Evolutionary conservation across 2,113 vertebrate species (phyloP).

Genomic region (Poecilia latipinna): DNA sequence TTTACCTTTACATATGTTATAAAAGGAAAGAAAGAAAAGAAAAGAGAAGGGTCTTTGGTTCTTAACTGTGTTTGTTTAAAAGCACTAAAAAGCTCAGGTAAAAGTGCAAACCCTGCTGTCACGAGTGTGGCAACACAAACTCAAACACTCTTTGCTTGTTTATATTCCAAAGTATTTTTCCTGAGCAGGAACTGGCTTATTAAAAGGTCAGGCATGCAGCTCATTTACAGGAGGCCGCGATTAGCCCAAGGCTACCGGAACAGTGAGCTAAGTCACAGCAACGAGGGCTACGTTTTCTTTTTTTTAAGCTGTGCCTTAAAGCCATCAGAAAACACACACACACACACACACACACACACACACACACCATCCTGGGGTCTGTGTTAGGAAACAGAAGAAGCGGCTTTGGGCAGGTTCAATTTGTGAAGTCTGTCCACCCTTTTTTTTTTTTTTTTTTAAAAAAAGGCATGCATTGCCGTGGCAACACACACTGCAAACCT

Average conservation of each 20-base stretch:
- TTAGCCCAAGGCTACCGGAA: neutral
- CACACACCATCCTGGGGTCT: slow-evolving; percentile 20
- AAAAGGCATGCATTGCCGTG: neutral
- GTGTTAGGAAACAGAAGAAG: neutral
- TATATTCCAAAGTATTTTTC: slow-evolving; percentile 32
- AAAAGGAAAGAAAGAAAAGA: neutral
- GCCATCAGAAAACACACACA: slow-evolving; percentile 1
- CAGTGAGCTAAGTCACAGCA: slow-evolving; percentile 9
- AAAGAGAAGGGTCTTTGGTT: neutral
- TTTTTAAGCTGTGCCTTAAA: slow-evolving; percentile 26
- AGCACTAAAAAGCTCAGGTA: slow-evolving; percentile 1
- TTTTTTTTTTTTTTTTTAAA: neutral
- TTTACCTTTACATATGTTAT: neutral
- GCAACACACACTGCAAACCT: neutral
- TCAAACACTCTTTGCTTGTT: slow-evolving; percentile 31
- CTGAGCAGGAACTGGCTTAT: slow-evolving; percentile 30
- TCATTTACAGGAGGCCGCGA: slow-evolving; percentile 8
- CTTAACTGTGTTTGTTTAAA: slow-evolving; percentile 7
- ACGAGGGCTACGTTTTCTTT: slow-evolving; percentile 1
- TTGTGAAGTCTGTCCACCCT: neutral
- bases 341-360: slow-evolving; percentile 5
- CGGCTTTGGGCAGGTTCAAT: neutral
- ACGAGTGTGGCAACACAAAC: slow-evolving; percentile 28
- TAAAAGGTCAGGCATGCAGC: slow-evolving; percentile 34
- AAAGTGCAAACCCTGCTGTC: slow-evolving; percentile 35